Conservation (phyloP, 2,797 vertebrate species). For the Calcarius lapponicus region DNA sequence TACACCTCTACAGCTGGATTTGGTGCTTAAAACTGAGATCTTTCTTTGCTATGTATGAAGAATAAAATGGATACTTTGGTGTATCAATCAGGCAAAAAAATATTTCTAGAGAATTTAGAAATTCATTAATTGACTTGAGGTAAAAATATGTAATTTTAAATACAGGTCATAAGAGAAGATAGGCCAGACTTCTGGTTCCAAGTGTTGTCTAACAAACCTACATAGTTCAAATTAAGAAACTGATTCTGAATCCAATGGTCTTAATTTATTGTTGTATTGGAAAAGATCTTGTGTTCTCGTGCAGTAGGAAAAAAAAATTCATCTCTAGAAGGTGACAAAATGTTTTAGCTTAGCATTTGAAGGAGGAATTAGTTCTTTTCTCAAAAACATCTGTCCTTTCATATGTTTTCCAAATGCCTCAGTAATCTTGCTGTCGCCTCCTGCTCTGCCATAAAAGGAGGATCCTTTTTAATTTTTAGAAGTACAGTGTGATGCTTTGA, state of each 20-base stretch:
- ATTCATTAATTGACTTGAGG: background rate
- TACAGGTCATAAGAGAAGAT: background rate
- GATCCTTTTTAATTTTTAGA: background rate
- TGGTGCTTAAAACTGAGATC: background rate
- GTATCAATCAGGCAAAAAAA: background rate
- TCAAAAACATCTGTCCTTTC: background rate
- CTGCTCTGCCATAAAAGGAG: background rate
- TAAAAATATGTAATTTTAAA: background rate
- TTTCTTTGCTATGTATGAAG: background rate
- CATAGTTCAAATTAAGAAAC: background rate
- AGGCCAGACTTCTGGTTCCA: background rate
- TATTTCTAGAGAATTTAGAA: background rate
- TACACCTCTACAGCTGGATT: background rate
- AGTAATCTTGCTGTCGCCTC: background rate
- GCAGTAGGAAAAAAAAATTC: background rate
- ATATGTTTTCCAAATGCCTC: background rate
- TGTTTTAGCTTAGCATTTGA: background rate
- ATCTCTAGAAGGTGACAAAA: background rate
- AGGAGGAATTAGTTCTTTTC: background rate
- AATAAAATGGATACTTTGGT: background rate
- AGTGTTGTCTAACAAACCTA: background rate
- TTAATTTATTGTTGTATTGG: background rate
- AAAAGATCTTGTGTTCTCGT: background rate
- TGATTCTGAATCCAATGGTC: fast-evolving
- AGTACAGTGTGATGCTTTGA: fast-evolving